These are phyloP conservation scores for Hemicordylus capensis DNA, from an alignment of 2,113 vertebrate genomes.

Conservation along the genomic window DNA sequence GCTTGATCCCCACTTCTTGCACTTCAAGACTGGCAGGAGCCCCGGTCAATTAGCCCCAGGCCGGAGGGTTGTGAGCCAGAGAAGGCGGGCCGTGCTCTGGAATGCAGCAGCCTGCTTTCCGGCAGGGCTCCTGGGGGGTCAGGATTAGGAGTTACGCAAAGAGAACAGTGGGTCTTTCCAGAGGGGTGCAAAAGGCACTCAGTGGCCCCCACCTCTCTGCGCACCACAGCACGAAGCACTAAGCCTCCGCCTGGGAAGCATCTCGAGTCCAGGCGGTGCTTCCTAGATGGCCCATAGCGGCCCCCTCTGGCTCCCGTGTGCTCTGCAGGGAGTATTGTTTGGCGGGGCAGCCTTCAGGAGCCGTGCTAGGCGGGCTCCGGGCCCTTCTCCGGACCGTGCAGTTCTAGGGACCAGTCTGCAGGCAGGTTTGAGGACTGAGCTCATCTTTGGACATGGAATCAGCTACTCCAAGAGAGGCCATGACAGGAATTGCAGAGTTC, in stretches of 20 bases:
- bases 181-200: not conserved
- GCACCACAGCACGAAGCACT: not conserved
- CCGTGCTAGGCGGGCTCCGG: not conserved
- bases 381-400: not conserved
- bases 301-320: not conserved
- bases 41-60: not conserved
- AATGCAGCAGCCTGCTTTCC: not conserved
- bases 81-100: no score
- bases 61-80: no score
- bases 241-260: not conserved
- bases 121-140: not conserved
- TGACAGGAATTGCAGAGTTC: no score
- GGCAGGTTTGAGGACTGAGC: no score
- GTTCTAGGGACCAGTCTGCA: no score
- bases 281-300: not conserved
- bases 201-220: not conserved
- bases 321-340: no score
- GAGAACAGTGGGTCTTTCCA: no score
- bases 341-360: not conserved
- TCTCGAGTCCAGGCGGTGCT: not conserved
- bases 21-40: not conserved
- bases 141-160: no score
- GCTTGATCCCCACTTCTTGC: accelerated
- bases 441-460: no score
- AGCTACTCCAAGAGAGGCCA: no score